phyloP scores from a whole-genome alignment of 2,888 invertebrate species.

The Drosophila histrio region DNA sequence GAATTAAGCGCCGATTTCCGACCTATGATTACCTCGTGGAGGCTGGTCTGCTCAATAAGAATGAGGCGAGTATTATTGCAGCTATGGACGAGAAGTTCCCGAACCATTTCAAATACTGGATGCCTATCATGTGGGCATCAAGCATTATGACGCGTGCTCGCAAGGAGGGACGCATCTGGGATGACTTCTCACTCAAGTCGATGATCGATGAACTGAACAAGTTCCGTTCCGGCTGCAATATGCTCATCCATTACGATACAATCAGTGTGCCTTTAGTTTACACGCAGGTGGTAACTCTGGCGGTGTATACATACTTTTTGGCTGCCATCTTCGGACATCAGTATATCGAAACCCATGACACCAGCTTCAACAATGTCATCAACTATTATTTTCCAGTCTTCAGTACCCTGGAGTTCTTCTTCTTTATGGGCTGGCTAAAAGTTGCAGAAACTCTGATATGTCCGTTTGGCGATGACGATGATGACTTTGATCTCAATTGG shows the following conservation, averaged over 20 bases:
- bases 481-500: slow-evolving; percentile 89
- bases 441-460: slow-evolving; percentile 95
- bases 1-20: slow-evolving; percentile 94
- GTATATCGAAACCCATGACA: slow-evolving; percentile 87
- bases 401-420: slow-evolving; percentile 93
- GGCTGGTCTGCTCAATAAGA: slow-evolving; percentile 91
- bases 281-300: slow-evolving; percentile 95
- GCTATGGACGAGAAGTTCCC: slow-evolving; percentile 92
- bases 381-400: slow-evolving; percentile 95
- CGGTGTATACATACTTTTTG: slow-evolving; percentile 94
- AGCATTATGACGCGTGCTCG: slow-evolving; percentile 94
- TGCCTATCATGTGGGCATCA: slow-evolving; percentile 95
- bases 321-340: slow-evolving; percentile 94
- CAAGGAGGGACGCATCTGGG: slow-evolving; percentile 93
- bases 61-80: slow-evolving; percentile 90
- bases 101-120: slow-evolving; percentile 94
- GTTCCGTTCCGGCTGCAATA: slow-evolving; percentile 90
- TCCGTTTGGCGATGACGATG: slow-evolving; percentile 95
- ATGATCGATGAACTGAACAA: slow-evolving; percentile 93
- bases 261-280: slow-evolving; percentile 91
- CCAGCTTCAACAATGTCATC: slow-evolving; percentile 86
- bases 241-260: slow-evolving; percentile 90
- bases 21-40: slow-evolving; percentile 92
- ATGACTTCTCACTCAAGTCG: slow-evolving; percentile 96
- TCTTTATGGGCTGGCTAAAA: slow-evolving; percentile 95